A percentile compares a stretch with the other conserved stretches of the same genome.
These are phyloP conservation scores for Bubo blakistoni DNA, from an alignment of 2,113 vertebrate genomes.

Conservation along the genomic window DNA sequence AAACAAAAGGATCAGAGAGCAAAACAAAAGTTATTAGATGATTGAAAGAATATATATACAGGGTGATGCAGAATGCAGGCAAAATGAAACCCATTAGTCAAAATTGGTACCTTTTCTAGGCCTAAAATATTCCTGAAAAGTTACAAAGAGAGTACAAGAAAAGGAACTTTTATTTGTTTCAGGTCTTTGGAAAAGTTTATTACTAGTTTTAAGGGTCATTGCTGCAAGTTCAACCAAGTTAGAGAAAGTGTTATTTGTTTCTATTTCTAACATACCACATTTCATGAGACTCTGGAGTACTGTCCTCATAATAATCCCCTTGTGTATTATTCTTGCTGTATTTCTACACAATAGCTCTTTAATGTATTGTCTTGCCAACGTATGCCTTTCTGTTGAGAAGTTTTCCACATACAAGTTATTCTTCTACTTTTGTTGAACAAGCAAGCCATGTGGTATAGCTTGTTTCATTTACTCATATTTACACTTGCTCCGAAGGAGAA, in stretches of 20 bases:
- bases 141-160: neutral
- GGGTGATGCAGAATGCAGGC: neutral
- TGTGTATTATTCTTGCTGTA: neutral
- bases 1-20: neutral
- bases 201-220: neutral
- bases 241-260: neutral
- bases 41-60: neutral
- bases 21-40: neutral
- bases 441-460: neutral
- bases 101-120: neutral
- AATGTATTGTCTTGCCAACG: neutral
- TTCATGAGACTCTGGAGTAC: neutral
- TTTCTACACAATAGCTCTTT: neutral
- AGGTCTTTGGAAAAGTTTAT: neutral
- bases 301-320: neutral
- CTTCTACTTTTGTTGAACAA: neutral
- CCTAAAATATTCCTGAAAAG: neutral
- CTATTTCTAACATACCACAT: neutral
- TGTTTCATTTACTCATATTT: neutral
- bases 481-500: neutral
- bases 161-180: neutral
- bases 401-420: neutral
- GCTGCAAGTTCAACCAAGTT: neutral
- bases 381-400: neutral
- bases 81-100: neutral